Conservation (phyloP, 2,113 vertebrate species). For the Phoxinus phoxinus region DNA sequence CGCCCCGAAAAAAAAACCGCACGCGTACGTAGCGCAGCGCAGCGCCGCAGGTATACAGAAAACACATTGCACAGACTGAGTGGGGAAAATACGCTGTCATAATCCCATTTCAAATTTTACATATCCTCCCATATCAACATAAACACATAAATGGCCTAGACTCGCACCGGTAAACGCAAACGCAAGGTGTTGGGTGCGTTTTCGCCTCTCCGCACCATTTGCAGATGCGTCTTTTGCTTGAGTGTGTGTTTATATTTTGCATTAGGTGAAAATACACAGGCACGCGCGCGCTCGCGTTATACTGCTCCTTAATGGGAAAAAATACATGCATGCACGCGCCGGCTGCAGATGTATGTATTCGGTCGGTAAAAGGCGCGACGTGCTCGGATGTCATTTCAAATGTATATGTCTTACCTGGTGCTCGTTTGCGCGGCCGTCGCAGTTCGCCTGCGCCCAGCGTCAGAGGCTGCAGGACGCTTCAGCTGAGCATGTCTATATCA, state of each 20-base stretch:
- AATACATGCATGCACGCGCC: slow-evolving; percentile 39
- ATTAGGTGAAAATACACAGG: slow-evolving; percentile 42
- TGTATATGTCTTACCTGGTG: slow-evolving; percentile 73
- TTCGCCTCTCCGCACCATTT: slow-evolving; percentile 54
- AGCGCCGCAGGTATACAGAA: slow-evolving; percentile 67
- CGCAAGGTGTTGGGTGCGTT: slow-evolving; percentile 56
- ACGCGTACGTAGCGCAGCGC: slow-evolving; percentile 62
- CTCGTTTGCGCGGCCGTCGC: slow-evolving; percentile 76
- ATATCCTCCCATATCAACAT: slow-evolving; percentile 38
- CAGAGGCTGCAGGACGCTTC: slow-evolving; percentile 71
- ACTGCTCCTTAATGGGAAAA: slow-evolving; percentile 65
- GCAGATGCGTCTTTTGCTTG: slow-evolving; percentile 67
- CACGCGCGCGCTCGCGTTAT: slow-evolving; percentile 26
- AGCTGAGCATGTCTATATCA: slow-evolving; percentile 74
- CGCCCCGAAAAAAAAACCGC: slow-evolving; percentile 46
- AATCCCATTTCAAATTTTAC: slow-evolving; percentile 53
- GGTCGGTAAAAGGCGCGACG: slow-evolving; percentile 40
- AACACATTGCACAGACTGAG: slow-evolving; percentile 55
- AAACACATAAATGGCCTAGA: slow-evolving; percentile 52
- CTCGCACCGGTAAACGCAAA: slow-evolving; percentile 39
- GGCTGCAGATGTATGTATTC: slow-evolving; percentile 45
- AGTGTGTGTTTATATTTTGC: slow-evolving; percentile 70
- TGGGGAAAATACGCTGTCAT: slow-evolving; percentile 62
- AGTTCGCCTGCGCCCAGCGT: slow-evolving; percentile 76
- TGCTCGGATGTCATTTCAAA: slow-evolving; percentile 51